These are phyloP conservation scores for Acronicta psi DNA, from an alignment of 2,888 invertebrate species.

Conservation along the genomic window DNA sequence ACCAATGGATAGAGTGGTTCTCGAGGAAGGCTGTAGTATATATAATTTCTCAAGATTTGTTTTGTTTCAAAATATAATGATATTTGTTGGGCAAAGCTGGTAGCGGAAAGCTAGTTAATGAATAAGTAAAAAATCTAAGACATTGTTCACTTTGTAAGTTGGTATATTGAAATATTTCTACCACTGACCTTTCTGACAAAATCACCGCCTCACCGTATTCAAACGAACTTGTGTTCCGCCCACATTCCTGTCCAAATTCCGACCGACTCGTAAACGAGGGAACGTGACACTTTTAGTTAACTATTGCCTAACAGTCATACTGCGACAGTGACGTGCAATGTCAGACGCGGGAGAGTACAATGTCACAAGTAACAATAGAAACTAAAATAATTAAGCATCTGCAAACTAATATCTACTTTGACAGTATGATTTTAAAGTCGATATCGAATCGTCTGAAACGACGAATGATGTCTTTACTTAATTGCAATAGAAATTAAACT, in stretches of 20 bases:
- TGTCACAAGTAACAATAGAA: not conserved
- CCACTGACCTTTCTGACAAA: conserved; percentile 10
- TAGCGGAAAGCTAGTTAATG: too few species aligned
- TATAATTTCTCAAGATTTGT: too few species aligned
- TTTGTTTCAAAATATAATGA: too few species aligned
- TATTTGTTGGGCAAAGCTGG: too few species aligned
- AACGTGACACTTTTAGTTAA: conserved; percentile 49
- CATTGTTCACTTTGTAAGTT: too few species aligned
- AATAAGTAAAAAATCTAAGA: too few species aligned
- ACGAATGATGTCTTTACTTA: too few species aligned
- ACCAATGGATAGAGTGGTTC: too few species aligned
- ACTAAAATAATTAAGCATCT: not conserved
- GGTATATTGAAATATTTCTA: not conserved
- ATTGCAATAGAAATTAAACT: not conserved
- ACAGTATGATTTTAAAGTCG: too few species aligned
- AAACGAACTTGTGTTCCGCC: conserved; percentile 7
- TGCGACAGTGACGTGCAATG: conserved; percentile 16
- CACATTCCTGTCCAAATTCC: conserved; percentile 25
- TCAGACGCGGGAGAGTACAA: conserved; percentile 12
- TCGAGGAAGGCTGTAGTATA: too few species aligned
- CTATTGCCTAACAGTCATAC: conserved; percentile 37
- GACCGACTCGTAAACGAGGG: conserved; percentile 36
- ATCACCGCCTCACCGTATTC: not conserved
- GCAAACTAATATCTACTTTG: too few species aligned
- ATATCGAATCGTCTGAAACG: too few species aligned